Conservation (phyloP, 2,113 vertebrate genomes). For the Falco punctatus region DNA sequence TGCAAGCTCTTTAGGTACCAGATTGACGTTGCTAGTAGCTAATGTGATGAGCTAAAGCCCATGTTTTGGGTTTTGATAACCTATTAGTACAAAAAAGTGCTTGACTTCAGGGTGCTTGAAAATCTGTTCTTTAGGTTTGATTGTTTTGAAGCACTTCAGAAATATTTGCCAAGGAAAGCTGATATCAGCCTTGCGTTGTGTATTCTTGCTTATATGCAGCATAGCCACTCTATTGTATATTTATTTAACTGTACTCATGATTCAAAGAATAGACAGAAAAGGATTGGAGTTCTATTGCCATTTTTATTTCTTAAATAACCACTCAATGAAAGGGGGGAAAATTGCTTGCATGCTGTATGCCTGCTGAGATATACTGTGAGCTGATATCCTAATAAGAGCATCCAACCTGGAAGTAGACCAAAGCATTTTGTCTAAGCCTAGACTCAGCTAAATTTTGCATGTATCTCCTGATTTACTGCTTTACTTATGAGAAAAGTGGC, state of each 20-base stretch:
- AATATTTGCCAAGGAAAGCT: not conserved
- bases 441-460: not conserved
- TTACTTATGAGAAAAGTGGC: not conserved
- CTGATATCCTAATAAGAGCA: not conserved
- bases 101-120: not conserved
- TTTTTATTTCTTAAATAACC: not conserved
- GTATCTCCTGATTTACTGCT: not conserved
- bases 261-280: not conserved
- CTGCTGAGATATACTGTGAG: not conserved
- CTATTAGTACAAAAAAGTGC: not conserved
- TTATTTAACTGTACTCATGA: not conserved
- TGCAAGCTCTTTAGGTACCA: not conserved
- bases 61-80: not conserved
- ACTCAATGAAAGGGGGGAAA: not conserved
- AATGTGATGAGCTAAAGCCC: not conserved
- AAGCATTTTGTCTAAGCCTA: not conserved
- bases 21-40: not conserved
- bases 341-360: not conserved
- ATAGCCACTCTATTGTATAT: not conserved
- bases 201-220: not conserved
- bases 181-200: not conserved
- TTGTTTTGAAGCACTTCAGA: not conserved
- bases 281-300: not conserved
- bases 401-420: not conserved
- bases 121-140: not conserved